phyloP scores from a whole-genome alignment of 2,888 invertebrate species.

The Hybos culiciformis region DNA sequence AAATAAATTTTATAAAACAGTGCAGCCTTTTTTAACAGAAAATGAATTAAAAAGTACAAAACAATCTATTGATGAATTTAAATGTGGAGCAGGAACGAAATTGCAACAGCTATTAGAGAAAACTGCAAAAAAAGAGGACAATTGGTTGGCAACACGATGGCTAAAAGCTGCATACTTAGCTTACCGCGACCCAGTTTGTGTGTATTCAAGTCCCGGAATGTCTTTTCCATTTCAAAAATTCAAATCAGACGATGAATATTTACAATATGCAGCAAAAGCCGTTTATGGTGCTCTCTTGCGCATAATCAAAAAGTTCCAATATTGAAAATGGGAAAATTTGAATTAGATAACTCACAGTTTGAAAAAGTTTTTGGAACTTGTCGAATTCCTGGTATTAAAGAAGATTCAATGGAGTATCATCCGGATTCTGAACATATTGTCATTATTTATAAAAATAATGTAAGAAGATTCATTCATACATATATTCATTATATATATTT shows the following conservation, averaged over 20 bases:
- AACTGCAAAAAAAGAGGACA: constrained; percentile 49
- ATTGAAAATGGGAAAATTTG: constrained; percentile 65
- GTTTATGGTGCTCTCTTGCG: constrained; percentile 35
- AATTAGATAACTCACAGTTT: constrained; percentile 87
- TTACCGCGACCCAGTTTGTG: constrained; percentile 68
- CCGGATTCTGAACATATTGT: constrained; percentile 55
- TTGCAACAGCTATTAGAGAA: constrained; percentile 50
- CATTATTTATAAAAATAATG: constrained; percentile 74
- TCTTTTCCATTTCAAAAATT: constrained; percentile 60
- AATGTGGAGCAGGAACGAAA: constrained; percentile 21
- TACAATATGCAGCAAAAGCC: constrained; percentile 50
- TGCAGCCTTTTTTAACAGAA: constrained; percentile 60
- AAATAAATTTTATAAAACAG: constrained; percentile 56
- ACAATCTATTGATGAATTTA: constrained; percentile 39
- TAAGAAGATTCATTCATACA: constrained; percentile 43
- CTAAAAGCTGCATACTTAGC: constrained; percentile 70
- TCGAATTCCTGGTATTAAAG: constrained; percentile 54
- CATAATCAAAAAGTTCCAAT: constrained; percentile 42
- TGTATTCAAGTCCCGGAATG: constrained; percentile 75
- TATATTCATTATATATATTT: not conserved
- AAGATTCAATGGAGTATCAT: constrained; percentile 53
- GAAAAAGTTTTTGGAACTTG: constrained; percentile 81
- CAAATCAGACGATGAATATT: constrained; percentile 41
- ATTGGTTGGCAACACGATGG: constrained; percentile 92
- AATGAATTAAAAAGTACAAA: constrained; percentile 57